phyloP scores from a whole-genome alignment of 2,113 vertebrate genomes.

The Aptenodytes patagonicus region DNA sequence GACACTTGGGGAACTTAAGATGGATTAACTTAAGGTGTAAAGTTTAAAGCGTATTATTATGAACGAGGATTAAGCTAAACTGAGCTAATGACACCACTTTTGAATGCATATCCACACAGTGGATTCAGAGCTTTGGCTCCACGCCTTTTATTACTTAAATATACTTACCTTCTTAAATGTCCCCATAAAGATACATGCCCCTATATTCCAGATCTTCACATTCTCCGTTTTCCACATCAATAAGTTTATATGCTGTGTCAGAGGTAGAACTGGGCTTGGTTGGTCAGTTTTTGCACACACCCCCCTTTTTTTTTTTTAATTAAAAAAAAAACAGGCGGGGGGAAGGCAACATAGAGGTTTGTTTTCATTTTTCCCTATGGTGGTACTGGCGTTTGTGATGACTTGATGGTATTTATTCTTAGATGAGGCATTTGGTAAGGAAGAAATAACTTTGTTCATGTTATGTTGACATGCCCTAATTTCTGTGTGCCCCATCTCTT shows the following conservation, averaged over 20 bases:
- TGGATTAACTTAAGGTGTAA: constrained; percentile 54
- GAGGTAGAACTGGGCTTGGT: neutral
- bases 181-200: neutral
- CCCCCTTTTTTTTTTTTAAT: too few relatives aligned
- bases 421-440: neutral
- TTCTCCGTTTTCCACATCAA: fast-evolving
- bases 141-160: neutral
- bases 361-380: neutral
- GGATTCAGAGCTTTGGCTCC: neutral
- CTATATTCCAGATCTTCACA: neutral
- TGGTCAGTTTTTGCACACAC: neutral
- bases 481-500: neutral
- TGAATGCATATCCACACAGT: neutral
- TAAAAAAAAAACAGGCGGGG: too few relatives aligned
- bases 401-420: neutral
- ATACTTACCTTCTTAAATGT: neutral
- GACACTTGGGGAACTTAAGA: neutral
- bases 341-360: neutral
- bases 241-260: neutral
- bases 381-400: neutral
- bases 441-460: neutral
- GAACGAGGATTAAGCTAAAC: constrained; percentile 53
- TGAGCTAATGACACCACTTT: constrained; percentile 41
- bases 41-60: constrained; percentile 38
- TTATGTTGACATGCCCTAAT: neutral